Percentiles rank a stretch among this genome's conserved stretches.
These are phyloP conservation scores for Caenorhabditis sp. DNA, from an alignment of 2,888 invertebrate genomes.

Conservation along the genomic window DNA sequence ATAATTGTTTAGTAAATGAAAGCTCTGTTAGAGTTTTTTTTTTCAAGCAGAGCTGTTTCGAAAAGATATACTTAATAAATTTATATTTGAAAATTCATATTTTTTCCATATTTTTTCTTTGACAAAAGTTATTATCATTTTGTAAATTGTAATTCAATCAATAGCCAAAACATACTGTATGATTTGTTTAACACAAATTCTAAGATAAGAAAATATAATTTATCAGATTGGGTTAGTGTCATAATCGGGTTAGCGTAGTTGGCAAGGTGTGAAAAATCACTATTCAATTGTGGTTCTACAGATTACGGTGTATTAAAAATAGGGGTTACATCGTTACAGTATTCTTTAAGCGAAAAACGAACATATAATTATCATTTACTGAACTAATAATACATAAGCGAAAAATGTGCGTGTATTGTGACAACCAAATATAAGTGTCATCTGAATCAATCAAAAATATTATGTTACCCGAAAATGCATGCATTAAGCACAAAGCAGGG, in stretches of 20 bases:
- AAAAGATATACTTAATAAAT: no score
- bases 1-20: no score
- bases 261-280: not conserved
- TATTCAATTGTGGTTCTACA: no score
- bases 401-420: conserved; percentile 31
- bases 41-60: no score
- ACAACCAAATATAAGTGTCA: conserved; percentile 46
- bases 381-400: not conserved
- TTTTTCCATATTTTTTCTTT: no score
- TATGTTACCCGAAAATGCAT: conserved; percentile 4
- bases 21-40: no score
- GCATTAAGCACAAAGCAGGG: conserved; percentile 5
- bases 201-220: not conserved
- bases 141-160: not conserved
- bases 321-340: not conserved
- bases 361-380: conserved; percentile 5
- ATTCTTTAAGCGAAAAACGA: not conserved
- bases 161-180: not conserved
- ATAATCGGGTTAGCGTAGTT: not conserved
- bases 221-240: not conserved
- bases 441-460: conserved; percentile 17
- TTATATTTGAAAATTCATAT: no score
- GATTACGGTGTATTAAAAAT: not conserved
- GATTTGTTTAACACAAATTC: not conserved
- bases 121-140: not conserved